These are phyloP conservation scores for Lacerta bilineata DNA, from an alignment of 2,797 vertebrate species.

Conservation along the genomic window DNA sequence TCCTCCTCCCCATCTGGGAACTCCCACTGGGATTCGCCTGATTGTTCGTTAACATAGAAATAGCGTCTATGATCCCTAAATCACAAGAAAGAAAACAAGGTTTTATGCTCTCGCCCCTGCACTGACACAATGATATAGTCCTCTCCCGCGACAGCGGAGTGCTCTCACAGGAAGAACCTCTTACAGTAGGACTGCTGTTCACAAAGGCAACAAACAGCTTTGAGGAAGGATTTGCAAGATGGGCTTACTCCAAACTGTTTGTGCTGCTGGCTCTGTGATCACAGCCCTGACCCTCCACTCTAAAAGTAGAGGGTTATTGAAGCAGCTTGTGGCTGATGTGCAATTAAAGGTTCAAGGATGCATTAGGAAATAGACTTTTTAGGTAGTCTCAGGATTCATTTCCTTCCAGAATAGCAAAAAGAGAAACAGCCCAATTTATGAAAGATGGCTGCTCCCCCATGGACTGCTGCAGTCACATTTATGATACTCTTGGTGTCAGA, in stretches of 20 bases:
- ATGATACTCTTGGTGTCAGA: constrained; percentile 82
- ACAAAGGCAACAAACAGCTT: constrained; percentile 81
- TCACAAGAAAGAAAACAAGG: constrained; percentile 93
- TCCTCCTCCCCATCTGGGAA: constrained; percentile 93
- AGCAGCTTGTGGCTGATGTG: constrained; percentile 69
- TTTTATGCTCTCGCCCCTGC: constrained; percentile 74
- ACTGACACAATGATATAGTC: constrained; percentile 74
- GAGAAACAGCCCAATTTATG: constrained; percentile 80
- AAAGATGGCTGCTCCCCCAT: constrained; percentile 81
- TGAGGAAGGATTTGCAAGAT: constrained; percentile 78
- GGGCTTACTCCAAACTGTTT: constrained; percentile 79
- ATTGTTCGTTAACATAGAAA: constrained; percentile 99
- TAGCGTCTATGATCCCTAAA: constrained; percentile 99
- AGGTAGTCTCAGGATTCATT: constrained; percentile 69
- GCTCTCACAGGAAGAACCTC: constrained; percentile 83
- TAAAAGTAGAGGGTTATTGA: constrained; percentile 73
- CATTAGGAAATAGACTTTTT: constrained; percentile 72
- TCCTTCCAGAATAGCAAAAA: constrained; percentile 76
- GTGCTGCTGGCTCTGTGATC: constrained; percentile 76
- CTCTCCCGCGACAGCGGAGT: constrained; percentile 80
- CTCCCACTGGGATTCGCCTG: constrained; percentile 96
- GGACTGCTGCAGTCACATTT: constrained; percentile 80
- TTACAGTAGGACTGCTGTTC: constrained; percentile 78
- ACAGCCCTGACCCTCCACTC: constrained; percentile 74
- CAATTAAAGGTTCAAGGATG: constrained; percentile 67